Base-by-base conservation (phyloP, 2,797 vertebrate genomes). In the Myotis vivesi region DNA sequence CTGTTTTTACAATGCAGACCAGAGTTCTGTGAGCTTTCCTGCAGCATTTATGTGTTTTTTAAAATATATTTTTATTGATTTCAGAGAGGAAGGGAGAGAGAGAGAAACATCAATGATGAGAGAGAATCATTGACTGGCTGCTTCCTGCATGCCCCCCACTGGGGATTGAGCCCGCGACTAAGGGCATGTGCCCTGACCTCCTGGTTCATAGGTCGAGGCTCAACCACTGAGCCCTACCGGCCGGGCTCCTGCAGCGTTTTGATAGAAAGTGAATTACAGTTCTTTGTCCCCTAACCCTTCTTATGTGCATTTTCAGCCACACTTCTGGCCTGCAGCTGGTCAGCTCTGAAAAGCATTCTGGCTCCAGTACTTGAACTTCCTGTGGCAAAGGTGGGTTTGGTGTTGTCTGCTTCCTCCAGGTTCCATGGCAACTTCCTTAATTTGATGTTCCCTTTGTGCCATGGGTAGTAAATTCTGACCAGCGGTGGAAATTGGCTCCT, bases 351-450 rank as follows among this genome's bases (percentile, higher is more conserved):
- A 69, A 62, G 80, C 36, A 0, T 75, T 93, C 73, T 82, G 84
- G 64, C 96, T 76, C 55, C 22, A n/a, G 80, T 2, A 33, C 68
- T 80, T 76, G 33, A 87, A 76, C 16, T 76, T 75, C 17, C 51
- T 19, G 51, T 57, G 51, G 71, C 22, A 89, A 68, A 73, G 15
- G 5, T 87, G 59, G 44, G 69, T 76, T 68, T 84, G 92, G 87
- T 84, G 3, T 87, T 68, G 87, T 85, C 19, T 23, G 15, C 75
- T 94, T 96, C 92, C 75, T 95, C 83, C 20, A 23, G 17, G 69
- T 87, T 95, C 75, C 51, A 22, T 71, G 80, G 88, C 1, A 0
- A 87, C 76, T 96, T 97, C 87, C 84, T 94, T 59, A 79, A 91
- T 76, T 38, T 95, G 83, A 89, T 94, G 64, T 84, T 96, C 53